These are phyloP conservation scores for Lichenostomus cassidix DNA, from an alignment of 2,113 vertebrate genomes.

Conservation along the genomic window DNA sequence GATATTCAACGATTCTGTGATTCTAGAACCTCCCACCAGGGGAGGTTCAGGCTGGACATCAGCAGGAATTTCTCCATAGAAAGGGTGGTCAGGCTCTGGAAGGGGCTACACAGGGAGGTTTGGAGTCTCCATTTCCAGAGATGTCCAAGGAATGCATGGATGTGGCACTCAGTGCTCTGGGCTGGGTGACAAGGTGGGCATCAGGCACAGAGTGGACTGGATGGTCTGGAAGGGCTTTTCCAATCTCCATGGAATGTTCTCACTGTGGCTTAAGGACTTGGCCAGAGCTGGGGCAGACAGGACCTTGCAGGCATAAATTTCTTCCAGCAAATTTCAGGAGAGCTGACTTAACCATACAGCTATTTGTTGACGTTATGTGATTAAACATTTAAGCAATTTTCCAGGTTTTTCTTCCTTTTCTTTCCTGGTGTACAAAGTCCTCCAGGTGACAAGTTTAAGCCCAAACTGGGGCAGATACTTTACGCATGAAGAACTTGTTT, in stretches of 20 bases:
- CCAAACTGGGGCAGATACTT: neutral
- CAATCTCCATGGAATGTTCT: neutral
- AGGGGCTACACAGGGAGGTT: neutral
- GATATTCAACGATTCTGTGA: neutral
- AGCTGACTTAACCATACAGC: rapidly evolving
- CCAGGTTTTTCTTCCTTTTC: neutral
- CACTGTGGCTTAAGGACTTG: neutral
- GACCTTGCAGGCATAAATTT: neutral
- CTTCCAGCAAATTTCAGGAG: neutral
- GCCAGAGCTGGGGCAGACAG: neutral
- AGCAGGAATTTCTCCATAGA: neutral
- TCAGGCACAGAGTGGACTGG: neutral
- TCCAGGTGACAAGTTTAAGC: neutral
- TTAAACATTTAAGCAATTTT: neutral
- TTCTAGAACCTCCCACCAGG: neutral
- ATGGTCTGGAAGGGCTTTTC: neutral
- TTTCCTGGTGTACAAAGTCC: neutral
- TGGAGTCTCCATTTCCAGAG: neutral
- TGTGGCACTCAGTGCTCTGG: neutral
- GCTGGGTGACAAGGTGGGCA: neutral
- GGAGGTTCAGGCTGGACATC: neutral
- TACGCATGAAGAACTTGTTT: neutral
- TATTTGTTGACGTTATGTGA: neutral
- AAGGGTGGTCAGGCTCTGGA: neutral
- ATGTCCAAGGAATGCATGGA: neutral